Evolutionary conservation across 2,888 invertebrate species (phyloP), one percentile per base, ranked within the genome.

Genomic region (Callosobruchus maculatus): DNA sequence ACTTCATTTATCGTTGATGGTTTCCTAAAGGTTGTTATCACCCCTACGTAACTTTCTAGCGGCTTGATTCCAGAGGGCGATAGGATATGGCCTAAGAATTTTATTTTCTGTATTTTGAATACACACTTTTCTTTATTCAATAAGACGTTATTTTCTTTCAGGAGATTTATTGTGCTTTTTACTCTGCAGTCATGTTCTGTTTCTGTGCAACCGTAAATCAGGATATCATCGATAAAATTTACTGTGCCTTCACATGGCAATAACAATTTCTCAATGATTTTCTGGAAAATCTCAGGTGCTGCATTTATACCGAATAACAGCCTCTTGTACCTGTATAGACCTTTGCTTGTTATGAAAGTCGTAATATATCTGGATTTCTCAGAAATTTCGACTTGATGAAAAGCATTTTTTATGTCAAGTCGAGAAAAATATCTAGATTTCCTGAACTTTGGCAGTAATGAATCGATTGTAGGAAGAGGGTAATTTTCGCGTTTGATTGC

Each of bases 251-350:
- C 70, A 20, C 71, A 72, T 13, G 68, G 66, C 20, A n/a, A n/a
- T n/a, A n/a, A n/a, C n/a, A n/a, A n/a, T n/a, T n/a, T n/a, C n/a
- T n/a, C n/a, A n/a, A n/a, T n/a, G n/a, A n/a, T n/a, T n/a, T n/a
- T n/a, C n/a, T n/a, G n/a, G n/a, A n/a, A n/a, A n/a, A n/a, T n/a
- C 22, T 22, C 67, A 74, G 73, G 71, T 5, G 76, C 76, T 22
- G 68, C 20, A 20, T 70, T 70, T 18, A 77, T 73, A 13, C 77
- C 76, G 72, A 77, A 77, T 70, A 75, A 70, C n/a, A n/a, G n/a
- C n/a, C n/a, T n/a, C n/a, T n/a, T n/a, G n/a, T n/a, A n/a, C n/a
- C n/a, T n/a, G n/a, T n/a, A n/a, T n/a, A n/a, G n/a, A n/a, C 72
- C 72, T 72, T 72, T 74, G 30, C 69, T 72, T 22, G 49, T 73